phyloP scores from a whole-genome alignment of 92 coral and sea anemone genomes.

The Desmophyllum pertusum region DNA sequence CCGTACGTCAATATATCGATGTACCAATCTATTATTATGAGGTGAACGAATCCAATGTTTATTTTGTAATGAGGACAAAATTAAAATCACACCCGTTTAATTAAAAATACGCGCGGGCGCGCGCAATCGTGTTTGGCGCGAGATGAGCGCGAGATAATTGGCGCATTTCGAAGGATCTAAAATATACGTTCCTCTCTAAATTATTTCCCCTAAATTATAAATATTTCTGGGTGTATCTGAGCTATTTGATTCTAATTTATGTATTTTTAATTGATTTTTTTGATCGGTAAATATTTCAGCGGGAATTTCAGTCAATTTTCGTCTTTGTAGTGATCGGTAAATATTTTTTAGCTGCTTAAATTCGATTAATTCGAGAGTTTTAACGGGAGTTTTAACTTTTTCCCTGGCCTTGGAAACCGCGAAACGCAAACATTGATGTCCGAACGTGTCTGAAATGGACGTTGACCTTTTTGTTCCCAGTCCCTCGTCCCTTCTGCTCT shows the following conservation, averaged over 20 bases:
- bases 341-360: not conserved
- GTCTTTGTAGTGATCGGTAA: not conserved
- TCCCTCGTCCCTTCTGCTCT: not conserved
- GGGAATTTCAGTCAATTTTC: no score
- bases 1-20: not conserved
- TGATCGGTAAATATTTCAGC: no score
- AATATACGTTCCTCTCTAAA: no score
- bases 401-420: not conserved
- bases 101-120: not conserved
- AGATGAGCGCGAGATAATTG: no score
- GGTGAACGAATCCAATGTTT: not conserved
- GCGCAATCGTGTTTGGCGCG: not conserved
- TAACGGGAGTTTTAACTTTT: not conserved
- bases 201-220: no score
- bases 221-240: no score
- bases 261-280: no score
- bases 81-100: not conserved
- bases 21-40: not conserved
- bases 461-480: slow-evolving; percentile 29
- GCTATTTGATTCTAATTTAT: no score
- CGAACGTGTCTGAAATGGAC: not conserved
- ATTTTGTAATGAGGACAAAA: not conserved
- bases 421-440: not conserved
- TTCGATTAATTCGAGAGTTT: not conserved
- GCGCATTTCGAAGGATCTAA: no score